phyloP scores from a whole-genome alignment of 2,797 vertebrate genomes.

The Labeo calbasu region DNA sequence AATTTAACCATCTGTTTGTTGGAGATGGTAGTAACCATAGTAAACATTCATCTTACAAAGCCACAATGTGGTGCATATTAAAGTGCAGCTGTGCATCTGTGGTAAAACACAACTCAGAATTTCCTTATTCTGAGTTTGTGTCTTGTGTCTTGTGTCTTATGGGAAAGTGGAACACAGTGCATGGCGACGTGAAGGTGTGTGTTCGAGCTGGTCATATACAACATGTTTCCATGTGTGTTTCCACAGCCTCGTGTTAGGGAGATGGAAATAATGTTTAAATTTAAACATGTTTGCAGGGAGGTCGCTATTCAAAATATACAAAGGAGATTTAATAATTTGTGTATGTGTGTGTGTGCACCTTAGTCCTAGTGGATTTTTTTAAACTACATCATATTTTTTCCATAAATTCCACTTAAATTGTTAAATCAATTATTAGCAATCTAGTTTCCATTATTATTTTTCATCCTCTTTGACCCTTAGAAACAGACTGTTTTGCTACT shows the following conservation, averaged over 20 bases:
- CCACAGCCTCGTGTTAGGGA: neutral
- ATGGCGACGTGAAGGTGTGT: neutral
- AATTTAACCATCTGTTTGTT: slow-evolving; percentile 45
- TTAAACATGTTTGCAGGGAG: neutral
- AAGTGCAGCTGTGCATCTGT: neutral
- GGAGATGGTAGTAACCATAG: slow-evolving; percentile 33
- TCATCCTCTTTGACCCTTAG: neutral
- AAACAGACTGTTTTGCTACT: neutral
- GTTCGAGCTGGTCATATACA: neutral
- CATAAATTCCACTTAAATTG: neutral
- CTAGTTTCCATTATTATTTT: neutral
- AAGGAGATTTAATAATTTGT: neutral
- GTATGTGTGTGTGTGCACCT: neutral
- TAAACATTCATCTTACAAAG: slow-evolving; percentile 21
- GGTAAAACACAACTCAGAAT: slow-evolving; percentile 3
- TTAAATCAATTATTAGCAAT: neutral
- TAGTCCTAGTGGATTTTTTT: neutral
- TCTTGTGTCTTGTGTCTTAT: too few relatives aligned
- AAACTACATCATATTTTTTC: neutral
- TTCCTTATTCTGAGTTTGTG: neutral
- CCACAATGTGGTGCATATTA: slow-evolving; percentile 23
- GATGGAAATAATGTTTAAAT: neutral
- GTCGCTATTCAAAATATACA: neutral
- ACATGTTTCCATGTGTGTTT: neutral
- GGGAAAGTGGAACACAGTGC: neutral